Conservation (phyloP, 2,797 vertebrate species). For the Euphonia xanthogaster region DNA sequence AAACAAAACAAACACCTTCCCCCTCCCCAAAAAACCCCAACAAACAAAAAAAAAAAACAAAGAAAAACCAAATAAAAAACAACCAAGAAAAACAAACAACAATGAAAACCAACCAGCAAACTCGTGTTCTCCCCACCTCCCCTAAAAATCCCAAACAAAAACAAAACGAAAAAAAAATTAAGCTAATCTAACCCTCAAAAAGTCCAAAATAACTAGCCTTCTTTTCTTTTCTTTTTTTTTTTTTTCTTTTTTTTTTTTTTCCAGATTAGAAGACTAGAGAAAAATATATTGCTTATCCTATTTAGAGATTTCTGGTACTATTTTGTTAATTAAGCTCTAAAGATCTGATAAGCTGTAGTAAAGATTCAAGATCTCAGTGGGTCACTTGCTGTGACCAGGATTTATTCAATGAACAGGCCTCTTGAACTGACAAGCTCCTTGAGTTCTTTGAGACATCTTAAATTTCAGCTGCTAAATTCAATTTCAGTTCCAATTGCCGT, state of each 20-base stretch:
- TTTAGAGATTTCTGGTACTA: background rate
- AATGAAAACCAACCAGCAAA: background rate
- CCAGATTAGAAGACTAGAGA: background rate
- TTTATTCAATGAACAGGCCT: background rate
- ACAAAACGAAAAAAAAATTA: background rate
- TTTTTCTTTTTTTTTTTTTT: background rate
- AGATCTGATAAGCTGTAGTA: background rate
- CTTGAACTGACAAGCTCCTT: background rate
- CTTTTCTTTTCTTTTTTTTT: too few species aligned
- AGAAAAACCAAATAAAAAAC: too few species aligned
- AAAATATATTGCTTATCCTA: background rate
- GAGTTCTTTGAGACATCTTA: background rate
- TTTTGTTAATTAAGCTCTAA: background rate
- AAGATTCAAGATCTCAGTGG: background rate
- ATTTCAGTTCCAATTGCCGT: background rate
- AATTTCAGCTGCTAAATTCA: background rate
- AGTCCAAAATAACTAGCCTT: background rate
- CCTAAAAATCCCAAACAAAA: background rate
- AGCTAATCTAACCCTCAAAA: fast-evolving
- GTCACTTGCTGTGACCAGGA: background rate
- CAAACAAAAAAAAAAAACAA: too few species aligned
- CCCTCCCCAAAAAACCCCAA: background rate
- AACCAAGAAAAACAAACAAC: background rate
- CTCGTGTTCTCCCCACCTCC: fast-evolving
- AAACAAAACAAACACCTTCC: too few species aligned